Evolutionary conservation across 2,888 invertebrate species (phyloP).

Genomic region (Mythimna ferrago): DNA sequence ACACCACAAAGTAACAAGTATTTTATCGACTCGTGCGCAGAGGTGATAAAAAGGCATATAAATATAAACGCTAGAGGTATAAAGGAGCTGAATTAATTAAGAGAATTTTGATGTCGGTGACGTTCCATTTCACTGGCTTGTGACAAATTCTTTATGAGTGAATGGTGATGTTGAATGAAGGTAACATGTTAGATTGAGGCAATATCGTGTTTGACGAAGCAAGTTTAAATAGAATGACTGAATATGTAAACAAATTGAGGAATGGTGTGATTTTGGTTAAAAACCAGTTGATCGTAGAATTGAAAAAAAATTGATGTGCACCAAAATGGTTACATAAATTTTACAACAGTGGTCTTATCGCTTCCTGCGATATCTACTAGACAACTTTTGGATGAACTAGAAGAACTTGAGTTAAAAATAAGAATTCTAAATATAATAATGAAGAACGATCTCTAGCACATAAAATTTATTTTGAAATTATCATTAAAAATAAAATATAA

Average conservation of each 20-base stretch:
- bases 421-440: too few relatives aligned
- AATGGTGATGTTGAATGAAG: slow-evolving; percentile 66
- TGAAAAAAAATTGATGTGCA: too few relatives aligned
- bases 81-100: slow-evolving; percentile 89
- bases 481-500: too few relatives aligned
- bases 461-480: too few relatives aligned
- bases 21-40: slow-evolving; percentile 87
- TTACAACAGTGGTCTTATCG: too few relatives aligned
- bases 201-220: slow-evolving; percentile 26
- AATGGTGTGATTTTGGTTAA: background rate
- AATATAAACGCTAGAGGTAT: slow-evolving; percentile 84
- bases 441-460: too few relatives aligned
- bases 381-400: too few relatives aligned
- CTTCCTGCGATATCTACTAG: too few relatives aligned
- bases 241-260: background rate
- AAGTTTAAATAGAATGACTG: background rate
- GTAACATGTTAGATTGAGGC: slow-evolving; percentile 61
- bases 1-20: slow-evolving; percentile 71
- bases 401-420: too few relatives aligned
- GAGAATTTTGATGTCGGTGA: slow-evolving; percentile 82
- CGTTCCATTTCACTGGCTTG: slow-evolving; percentile 80
- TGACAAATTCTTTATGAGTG: slow-evolving; percentile 81
- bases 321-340: too few relatives aligned
- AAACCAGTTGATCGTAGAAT: too few relatives aligned
- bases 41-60: slow-evolving; percentile 84